Evolutionary conservation across 2,888 invertebrate genomes (phyloP).

Genomic region (Drosophila vallismaia): DNA sequence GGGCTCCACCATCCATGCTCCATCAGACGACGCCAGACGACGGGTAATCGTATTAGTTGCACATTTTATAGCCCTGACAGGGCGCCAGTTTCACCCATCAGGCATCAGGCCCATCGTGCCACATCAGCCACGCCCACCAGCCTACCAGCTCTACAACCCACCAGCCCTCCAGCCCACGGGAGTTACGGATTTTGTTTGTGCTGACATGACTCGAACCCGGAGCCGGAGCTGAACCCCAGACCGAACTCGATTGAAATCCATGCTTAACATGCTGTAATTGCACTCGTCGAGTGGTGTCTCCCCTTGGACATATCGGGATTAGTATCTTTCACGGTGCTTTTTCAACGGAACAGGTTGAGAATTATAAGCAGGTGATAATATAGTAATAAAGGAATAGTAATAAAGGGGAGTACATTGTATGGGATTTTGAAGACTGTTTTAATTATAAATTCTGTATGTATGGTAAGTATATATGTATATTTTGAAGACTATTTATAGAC

Average conservation of each 20-base stretch:
- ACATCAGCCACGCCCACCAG: neutral
- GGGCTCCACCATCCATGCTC: neutral
- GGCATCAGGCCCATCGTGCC: neutral
- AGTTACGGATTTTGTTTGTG: conserved; percentile 15
- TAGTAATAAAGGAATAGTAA: neutral
- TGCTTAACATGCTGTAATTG: conserved; percentile 46
- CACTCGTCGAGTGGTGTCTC: conserved; percentile 24
- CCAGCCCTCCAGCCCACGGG: conserved; percentile 2
- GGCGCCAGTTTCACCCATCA: conserved; percentile 29
- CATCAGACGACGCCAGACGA: conserved; percentile 12
- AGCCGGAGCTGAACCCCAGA: neutral
- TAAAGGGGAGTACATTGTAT: no score
- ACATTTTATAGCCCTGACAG: conserved; percentile 66
- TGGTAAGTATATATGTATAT: no score
- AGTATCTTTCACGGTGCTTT: conserved; percentile 4
- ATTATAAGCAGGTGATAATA: conserved; percentile 12
- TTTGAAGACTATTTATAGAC: no score
- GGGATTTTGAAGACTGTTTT: no score
- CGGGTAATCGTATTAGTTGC: conserved; percentile 75
- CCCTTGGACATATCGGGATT: conserved; percentile 19
- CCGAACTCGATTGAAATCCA: conserved; percentile 36
- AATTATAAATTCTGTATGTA: no score
- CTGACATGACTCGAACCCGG: conserved; percentile 30
- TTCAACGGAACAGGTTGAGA: conserved; percentile 10
- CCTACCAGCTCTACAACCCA: neutral